Evolutionary conservation across 2,113 vertebrate species (phyloP), one percentile per base, ranked within the genome.

Genomic region (Heterocephalus glaber): DNA sequence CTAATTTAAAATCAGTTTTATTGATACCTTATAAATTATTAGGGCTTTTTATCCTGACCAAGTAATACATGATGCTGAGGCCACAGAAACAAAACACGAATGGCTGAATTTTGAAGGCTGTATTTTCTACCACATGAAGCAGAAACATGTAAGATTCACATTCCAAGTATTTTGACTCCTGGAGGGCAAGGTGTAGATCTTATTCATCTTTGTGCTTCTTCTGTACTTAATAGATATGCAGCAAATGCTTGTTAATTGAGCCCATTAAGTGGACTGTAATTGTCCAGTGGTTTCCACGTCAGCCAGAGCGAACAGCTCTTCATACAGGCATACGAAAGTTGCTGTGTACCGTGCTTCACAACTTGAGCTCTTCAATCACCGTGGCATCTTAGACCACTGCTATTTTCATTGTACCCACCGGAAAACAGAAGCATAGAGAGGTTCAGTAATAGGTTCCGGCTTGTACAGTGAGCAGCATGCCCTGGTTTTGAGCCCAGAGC

Each of bases 1-100:
- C 95, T 97, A 97, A 96, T 96, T 97, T 98, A 97, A 98, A 97
- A 98, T 96, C 96, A 94, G 92, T 97, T 97, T 94, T 97, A 97
- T 98, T 96, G 95, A 97, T 97, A 95, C 63, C 70, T 97, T 96
- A 95, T 97, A 97, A 97, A 95, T 97, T 97, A 96, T 97, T 97
- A 90, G 72, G 12, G 41, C 83, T 72, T 97, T 96, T 98, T 97
- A 61, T 93, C 86, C 83, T 94, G 74, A 96, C 89, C 95, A 91
- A 89, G 68, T 96, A 92, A 92, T 97, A 86, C 16, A 80, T 96
- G 96, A 82, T 95, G 56, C 86, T 89, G 80, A 90, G 47, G 44
- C 83, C 68, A 79, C 63, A 70, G 58, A 94, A 96, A 85, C 35
- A 96, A 96, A 96, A 65, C n/a, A 60, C 84, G 61, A 84, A 54